Percentiles rank a stretch among this genome's conserved stretches.
These are phyloP conservation scores for Pocillopora verrucosa DNA, from an alignment of 64 coral and sea anemone genomes.

Conservation along the genomic window DNA sequence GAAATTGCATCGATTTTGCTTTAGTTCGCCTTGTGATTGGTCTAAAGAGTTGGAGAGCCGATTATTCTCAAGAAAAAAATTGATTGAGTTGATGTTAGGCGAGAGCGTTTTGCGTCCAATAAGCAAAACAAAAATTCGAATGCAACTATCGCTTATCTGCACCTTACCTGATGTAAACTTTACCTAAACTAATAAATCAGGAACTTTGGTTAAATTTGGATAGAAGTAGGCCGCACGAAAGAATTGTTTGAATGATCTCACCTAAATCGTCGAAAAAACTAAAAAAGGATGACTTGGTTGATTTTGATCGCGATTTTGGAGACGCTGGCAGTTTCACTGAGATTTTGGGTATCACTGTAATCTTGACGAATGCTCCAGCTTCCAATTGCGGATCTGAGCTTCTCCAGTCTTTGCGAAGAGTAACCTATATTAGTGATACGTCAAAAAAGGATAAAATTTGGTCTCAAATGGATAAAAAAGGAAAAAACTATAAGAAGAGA, in stretches of 20 bases:
- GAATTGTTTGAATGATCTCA: neutral
- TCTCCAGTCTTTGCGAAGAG: neutral
- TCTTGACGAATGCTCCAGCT: neutral
- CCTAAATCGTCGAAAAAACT: slow-evolving; percentile 14
- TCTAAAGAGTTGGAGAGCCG: too few species aligned
- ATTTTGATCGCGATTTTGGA: neutral
- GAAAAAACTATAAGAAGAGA: neutral
- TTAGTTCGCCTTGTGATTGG: too few species aligned
- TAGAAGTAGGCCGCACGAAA: neutral
- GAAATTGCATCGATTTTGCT: too few species aligned
- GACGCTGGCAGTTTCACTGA: neutral
- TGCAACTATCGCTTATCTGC: too few species aligned
- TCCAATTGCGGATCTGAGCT: neutral
- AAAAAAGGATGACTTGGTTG: neutral
- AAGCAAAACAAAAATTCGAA: too few species aligned
- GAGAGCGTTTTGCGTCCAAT: too few species aligned
- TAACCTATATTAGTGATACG: neutral
- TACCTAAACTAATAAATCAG: too few species aligned
- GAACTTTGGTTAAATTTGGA: neutral
- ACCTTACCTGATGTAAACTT: too few species aligned
- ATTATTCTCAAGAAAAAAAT: too few species aligned
- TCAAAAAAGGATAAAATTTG: too few species aligned
- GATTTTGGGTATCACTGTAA: slow-evolving; percentile 11
- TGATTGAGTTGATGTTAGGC: too few species aligned
- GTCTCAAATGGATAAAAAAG: neutral